phyloP scores from a whole-genome alignment of 2,797 vertebrate genomes.

The Prionace glauca region DNA sequence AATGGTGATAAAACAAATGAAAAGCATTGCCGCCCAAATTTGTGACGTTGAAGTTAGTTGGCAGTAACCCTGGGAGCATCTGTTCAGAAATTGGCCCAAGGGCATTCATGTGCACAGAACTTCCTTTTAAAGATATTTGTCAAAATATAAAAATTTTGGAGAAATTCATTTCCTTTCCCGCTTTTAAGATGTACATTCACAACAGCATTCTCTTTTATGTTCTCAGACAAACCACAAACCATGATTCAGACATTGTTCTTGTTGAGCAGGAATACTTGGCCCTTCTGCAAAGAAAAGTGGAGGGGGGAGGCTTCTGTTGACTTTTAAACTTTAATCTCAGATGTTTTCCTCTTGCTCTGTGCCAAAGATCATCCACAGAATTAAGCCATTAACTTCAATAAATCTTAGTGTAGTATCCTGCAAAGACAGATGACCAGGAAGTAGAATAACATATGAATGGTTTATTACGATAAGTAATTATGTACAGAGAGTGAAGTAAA shows the following conservation, averaged over 20 bases:
- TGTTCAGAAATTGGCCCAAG: constrained; percentile 10
- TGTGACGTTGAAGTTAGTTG: not conserved
- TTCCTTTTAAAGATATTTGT: not conserved
- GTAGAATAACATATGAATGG: too few species aligned
- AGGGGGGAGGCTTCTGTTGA: not conserved
- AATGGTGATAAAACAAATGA: not conserved
- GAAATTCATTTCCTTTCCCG: not conserved
- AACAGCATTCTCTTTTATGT: not conserved
- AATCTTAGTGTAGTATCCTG: not conserved
- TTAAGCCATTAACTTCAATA: not conserved
- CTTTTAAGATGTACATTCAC: not conserved
- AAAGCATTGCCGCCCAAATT: not conserved
- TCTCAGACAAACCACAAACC: not conserved
- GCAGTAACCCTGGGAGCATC: not conserved
- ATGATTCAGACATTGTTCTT: not conserved
- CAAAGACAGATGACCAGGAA: too few species aligned
- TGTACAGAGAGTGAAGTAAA: too few species aligned
- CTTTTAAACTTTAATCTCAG: too few species aligned
- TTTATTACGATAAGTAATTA: too few species aligned
- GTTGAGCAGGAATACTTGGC: not conserved
- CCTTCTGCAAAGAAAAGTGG: not conserved
- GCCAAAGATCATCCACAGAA: not conserved
- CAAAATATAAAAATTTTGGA: not conserved
- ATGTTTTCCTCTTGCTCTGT: not conserved
- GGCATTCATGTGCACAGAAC: not conserved